A percentile compares a stretch with the other conserved stretches of the same genome.
These are phyloP conservation scores for Acleris holmiana DNA, from an alignment of 2,888 invertebrate genomes.

Conservation along the genomic window DNA sequence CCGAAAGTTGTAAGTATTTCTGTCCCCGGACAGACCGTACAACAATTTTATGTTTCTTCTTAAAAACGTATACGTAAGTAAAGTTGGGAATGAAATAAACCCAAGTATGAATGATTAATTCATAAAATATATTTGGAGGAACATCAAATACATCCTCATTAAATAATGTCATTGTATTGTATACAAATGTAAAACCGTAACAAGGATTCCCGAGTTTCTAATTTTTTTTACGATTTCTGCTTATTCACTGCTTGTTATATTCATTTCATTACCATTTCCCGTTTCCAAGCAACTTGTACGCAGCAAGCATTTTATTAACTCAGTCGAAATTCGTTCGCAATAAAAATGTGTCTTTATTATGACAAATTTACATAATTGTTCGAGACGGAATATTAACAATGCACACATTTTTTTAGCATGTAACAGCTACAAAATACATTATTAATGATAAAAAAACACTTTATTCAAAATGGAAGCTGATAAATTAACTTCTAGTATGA, in stretches of 20 bases:
- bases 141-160: too few species aligned
- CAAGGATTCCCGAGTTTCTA: too few species aligned
- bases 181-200: too few species aligned
- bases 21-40: too few species aligned
- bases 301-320: constrained; percentile 2
- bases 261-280: constrained; percentile 5
- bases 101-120: too few species aligned
- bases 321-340: constrained; percentile 1
- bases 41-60: too few species aligned
- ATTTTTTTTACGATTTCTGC: neutral
- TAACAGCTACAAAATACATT: constrained; percentile 3
- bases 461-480: neutral
- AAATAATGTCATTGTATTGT: too few species aligned
- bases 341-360: constrained; percentile 3
- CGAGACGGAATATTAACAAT: constrained; percentile 11
- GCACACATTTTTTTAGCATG: constrained; percentile 3
- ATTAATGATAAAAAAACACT: constrained; percentile 1
- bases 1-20: too few species aligned
- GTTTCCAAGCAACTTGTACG: neutral
- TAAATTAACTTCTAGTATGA: neutral
- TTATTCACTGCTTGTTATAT: neutral
- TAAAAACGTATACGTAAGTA: too few species aligned
- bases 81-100: too few species aligned
- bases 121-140: too few species aligned
- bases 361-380: constrained; percentile 2